Percentiles rank a stretch among this genome's conserved stretches.
phyloP scores from a whole-genome alignment of 2,888 invertebrate species.

The Pseudanteris insignis region DNA sequence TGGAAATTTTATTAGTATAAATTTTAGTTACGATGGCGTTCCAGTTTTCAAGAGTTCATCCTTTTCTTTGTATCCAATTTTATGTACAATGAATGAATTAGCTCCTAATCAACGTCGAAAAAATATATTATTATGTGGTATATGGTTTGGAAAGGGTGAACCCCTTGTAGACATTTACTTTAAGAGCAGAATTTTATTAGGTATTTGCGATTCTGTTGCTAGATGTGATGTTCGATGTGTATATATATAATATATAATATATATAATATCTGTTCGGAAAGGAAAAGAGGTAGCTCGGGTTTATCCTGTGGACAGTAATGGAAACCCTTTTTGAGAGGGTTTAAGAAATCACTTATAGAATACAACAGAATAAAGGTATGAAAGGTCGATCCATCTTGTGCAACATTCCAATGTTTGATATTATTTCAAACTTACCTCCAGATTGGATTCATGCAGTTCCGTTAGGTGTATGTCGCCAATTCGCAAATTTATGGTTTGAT shows the following conservation, averaged over 20 bases:
- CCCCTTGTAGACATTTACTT: constrained; percentile 30
- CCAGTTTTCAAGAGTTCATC: constrained; percentile 26
- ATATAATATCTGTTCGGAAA: too few species aligned
- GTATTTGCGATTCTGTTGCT: constrained; percentile 32
- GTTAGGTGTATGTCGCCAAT: constrained; percentile 25
- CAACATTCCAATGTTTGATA: constrained; percentile 17
- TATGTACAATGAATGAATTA: constrained; percentile 30
- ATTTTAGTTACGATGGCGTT: constrained; percentile 38
- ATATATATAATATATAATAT: too few species aligned
- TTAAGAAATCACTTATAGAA: constrained; percentile 1
- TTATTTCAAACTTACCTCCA: constrained; percentile 17
- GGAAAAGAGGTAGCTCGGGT: constrained; percentile 26
- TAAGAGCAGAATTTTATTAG: constrained; percentile 18
- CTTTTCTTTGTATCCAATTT: constrained; percentile 23
- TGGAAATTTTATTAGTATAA: constrained; percentile 15
- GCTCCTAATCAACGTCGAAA: constrained; percentile 1
- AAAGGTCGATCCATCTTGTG: constrained; percentile 21
- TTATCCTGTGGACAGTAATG: constrained; percentile 2
- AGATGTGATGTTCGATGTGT: constrained; percentile 20
- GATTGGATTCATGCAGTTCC: constrained; percentile 14
- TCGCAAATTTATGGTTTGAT: constrained; percentile 34
- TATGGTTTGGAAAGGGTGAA: constrained; percentile 29
- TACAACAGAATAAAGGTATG: constrained; percentile 10
- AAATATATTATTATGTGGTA: constrained; percentile 1
- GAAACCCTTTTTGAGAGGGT: constrained; percentile 8